Base-by-base conservation (phyloP, 2,888 invertebrate genomes). In the Teleogryllus oceanicus region DNA sequence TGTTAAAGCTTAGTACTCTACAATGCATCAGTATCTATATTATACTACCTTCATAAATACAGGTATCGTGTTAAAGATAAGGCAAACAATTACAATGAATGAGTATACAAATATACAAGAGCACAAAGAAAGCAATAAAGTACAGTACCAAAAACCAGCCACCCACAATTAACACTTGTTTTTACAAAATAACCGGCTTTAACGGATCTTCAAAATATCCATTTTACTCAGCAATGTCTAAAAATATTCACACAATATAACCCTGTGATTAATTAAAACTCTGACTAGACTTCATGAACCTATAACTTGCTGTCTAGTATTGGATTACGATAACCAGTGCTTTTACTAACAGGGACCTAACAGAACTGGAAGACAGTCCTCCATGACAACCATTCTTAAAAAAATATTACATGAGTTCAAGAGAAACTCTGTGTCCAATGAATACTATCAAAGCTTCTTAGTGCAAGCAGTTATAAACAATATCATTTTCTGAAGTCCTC, bases 91-190 rank as follows among this genome's bases (percentile, higher is more conserved):
- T 62, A 18, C 62, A 62, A 62, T 62, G n/a, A 18, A 62, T 62
- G 62, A 62, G 62, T 62, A 62, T 62, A 62, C 62, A 62, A 62
- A 62, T 62, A 62, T 62, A 62, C 62, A 62, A n/a, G n/a, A 62
- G 13, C 16, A 13, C 13, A 62, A 18, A 62, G n/a, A 62, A 62
- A n/a, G 16, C 13, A 62, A 18, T 18, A 62, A 62, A 62, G 62
- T 62, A 62, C 62, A 62, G 62, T 62, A 62, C 62, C 62, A 62
- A 62, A 62, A 37, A 37, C 37, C 37, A 37, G 37, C 16, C n/a
- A 62, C 62, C 62, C 62, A 37, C n/a, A 62, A 18, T 62, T 62
- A 62, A 62, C 62, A 62, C n/a, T 62, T 62, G 62, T 62, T 62
- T 62, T 62, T 62, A 62, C 62, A 62, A 62, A 62, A 62, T 62